Conservation (phyloP, 2,888 invertebrate species). For the Drosophila gaucha region DNA sequence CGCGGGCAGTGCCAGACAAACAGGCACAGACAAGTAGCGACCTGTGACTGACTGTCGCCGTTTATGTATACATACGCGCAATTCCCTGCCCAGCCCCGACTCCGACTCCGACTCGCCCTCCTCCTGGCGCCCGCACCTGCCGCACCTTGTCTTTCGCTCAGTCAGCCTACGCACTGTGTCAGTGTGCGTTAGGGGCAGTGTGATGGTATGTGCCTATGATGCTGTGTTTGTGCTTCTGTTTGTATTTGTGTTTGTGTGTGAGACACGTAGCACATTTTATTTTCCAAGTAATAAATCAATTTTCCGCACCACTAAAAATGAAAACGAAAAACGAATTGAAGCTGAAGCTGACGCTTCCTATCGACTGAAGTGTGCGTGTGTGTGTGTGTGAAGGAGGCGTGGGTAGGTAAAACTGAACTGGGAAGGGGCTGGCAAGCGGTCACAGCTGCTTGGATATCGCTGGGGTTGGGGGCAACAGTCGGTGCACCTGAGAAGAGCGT, state of each 20-base stretch:
- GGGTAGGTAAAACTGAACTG: constrained; percentile 12
- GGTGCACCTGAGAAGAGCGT: constrained; percentile 79
- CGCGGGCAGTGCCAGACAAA: constrained; percentile 39
- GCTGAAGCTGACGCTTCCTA: constrained; percentile 75
- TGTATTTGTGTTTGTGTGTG: constrained; percentile 58
- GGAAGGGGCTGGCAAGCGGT: constrained; percentile 30
- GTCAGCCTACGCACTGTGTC: constrained; percentile 42
- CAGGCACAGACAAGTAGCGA: constrained; percentile 44
- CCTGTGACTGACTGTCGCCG: constrained; percentile 77
- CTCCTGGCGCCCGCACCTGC: constrained; percentile 12
- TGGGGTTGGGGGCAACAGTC: constrained; percentile 66
- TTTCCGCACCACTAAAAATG: constrained; percentile 82
- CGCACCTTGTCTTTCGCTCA: constrained; percentile 3
- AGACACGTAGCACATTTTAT: constrained; percentile 81
- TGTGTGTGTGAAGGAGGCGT: constrained; percentile 26
- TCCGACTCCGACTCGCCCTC: neutral
- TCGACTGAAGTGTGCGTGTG: constrained; percentile 62
- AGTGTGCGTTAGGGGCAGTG: constrained; percentile 20
- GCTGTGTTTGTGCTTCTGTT: constrained; percentile 21
- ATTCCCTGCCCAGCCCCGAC: constrained; percentile 34
- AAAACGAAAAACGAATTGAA: constrained; percentile 80
- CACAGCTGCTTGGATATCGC: constrained; percentile 50
- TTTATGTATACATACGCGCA: constrained; percentile 80
- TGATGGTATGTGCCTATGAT: constrained; percentile 55
- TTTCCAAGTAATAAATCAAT: constrained; percentile 82